These are phyloP conservation scores for Orussus abietinus DNA, from an alignment of 1,140 invertebrate genomes.

Conservation along the genomic window DNA sequence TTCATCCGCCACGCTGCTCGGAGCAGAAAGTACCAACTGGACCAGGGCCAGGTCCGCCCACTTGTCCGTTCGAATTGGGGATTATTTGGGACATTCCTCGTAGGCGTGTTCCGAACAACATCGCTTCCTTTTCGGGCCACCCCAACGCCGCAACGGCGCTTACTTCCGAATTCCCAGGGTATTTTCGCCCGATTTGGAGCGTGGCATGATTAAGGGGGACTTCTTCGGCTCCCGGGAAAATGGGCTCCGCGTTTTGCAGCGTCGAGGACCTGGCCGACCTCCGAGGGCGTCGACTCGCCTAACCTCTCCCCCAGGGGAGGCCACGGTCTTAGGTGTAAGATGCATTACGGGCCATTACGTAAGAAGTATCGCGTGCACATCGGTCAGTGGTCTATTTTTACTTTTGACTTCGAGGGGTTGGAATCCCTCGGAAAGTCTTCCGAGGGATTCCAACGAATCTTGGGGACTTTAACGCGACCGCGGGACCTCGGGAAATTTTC, in stretches of 20 bases:
- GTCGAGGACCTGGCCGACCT: too few relatives aligned
- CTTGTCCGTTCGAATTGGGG: conserved; percentile 42
- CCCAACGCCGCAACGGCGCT: conserved; percentile 21
- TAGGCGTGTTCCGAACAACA: conserved; percentile 27
- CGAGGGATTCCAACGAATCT: too few relatives aligned
- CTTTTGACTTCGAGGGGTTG: too few relatives aligned
- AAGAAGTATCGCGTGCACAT: too few relatives aligned
- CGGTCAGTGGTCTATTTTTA: too few relatives aligned
- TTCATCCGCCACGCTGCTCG: conserved; percentile 21
- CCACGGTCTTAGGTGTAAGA: too few relatives aligned
- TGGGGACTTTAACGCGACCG: too few relatives aligned
- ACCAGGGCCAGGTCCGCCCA: conserved; percentile 42
- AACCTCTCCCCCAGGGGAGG: too few relatives aligned
- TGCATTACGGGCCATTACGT: too few relatives aligned
- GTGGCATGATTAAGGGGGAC: conserved; percentile 35
- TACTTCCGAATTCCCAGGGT: conserved; percentile 45
- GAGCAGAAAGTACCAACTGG: conserved; percentile 42
- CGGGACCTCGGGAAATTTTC: too few relatives aligned
- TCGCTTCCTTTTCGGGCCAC: conserved; percentile 12
- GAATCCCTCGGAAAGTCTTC: too few relatives aligned
- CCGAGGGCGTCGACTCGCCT: too few relatives aligned
- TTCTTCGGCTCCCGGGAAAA: background rate
- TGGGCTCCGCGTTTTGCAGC: conserved; percentile 20
- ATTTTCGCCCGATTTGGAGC: conserved; percentile 36
- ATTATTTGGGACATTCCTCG: conserved; percentile 44